Evolutionary conservation across 2,113 vertebrate genomes (phyloP).

Genomic region (Cisticola juncidis): DNA sequence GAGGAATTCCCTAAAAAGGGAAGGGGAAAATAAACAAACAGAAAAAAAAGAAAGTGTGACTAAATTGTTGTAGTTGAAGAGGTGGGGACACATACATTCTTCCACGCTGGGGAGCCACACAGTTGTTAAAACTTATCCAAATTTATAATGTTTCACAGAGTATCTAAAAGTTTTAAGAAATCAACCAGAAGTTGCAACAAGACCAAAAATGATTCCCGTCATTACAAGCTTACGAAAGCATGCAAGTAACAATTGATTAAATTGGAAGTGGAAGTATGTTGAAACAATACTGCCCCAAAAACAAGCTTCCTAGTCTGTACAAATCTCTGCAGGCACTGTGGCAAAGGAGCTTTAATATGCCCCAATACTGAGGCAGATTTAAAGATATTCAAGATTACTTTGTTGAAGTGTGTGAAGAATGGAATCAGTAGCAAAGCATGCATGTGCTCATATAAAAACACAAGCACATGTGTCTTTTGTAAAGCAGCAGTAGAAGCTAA

Average conservation of each 20-base stretch:
- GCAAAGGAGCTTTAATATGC: background rate
- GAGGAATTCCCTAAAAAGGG: background rate
- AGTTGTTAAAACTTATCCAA: background rate
- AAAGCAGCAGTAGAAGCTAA: background rate
- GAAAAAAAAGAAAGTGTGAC: background rate
- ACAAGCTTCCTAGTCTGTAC: background rate
- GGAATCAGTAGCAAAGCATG: background rate
- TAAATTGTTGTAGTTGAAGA: background rate
- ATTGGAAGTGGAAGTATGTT: background rate
- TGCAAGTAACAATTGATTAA: background rate
- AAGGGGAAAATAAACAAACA: rapidly evolving
- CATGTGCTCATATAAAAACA: background rate
- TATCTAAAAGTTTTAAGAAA: background rate
- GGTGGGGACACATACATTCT: background rate
- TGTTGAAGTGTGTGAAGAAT: background rate
- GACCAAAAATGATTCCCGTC: background rate
- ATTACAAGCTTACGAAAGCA: background rate
- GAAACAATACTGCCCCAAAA: background rate
- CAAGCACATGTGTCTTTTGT: rapidly evolving
- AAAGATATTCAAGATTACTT: background rate
- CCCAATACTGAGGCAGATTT: background rate
- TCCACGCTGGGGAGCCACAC: background rate
- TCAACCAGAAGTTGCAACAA: background rate
- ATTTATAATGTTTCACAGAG: background rate
- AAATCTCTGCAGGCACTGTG: background rate